Evolutionary conservation across 2,113 vertebrate genomes (phyloP), one percentile per base, ranked within the genome.

Genomic region (Scomber scombrus): DNA sequence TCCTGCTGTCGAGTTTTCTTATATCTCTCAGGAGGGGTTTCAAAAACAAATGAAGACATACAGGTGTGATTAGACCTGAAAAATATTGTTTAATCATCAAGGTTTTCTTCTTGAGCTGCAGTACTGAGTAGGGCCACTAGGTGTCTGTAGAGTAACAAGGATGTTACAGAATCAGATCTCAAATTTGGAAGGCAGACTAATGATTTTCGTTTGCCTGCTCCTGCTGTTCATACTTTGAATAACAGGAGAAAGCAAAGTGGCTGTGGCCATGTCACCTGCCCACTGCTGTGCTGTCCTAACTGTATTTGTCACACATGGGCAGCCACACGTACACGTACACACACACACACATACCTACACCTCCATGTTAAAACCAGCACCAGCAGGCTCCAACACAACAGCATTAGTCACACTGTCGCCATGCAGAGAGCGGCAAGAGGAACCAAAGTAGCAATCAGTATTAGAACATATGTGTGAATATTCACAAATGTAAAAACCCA

Each of bases 111-210:
- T 15, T 31, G 19, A 71, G 23, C 12, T 77, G 91, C 61, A 90
- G 74, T 90, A 61, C 88, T 51, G n/a, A 43, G 14, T 1, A 52
- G 0, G 34, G 46, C 93, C 94, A 91, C 88, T 71, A 94, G 93
- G 86, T 87, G 94, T 91, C 91, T 76, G 87, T 92, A 93, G 85
- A 75, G 89, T 82, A 62, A 84, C 45, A 75, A 71, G 23, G 45
- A 86, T 80, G 50, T 54, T 21, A 46, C 16, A 56, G 50, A 29
- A 14, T 15, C 47, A 26, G n/a, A 15, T 16, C 10, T 23, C 5
- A 45, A 26, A 57, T 54, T 23, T 31, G 31, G 23, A 63, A 10
- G 1, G 8, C 11, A n/a, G 23, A 66, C 12, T n/a, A 1, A 23
- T 40, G 2, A 11, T 79, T 64, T 54, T 21, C n/a, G 3, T 34